phyloP scores from a whole-genome alignment of 1,140 invertebrate species.

The Anadara kagoshimensis region DNA sequence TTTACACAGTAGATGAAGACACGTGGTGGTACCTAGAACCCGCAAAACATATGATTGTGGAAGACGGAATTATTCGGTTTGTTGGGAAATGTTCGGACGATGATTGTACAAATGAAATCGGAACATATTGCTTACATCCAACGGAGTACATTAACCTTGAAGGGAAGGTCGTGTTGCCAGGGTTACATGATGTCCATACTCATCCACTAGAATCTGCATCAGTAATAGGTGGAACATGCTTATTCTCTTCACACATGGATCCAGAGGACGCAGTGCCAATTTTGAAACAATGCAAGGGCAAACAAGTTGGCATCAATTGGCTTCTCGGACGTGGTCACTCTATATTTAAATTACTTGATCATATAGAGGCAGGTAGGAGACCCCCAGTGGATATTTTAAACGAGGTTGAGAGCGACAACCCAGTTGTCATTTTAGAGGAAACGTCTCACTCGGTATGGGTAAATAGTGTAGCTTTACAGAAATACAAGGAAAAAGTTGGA shows the following conservation, averaged over 20 bases:
- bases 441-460: constrained; percentile 46
- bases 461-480: constrained; percentile 30
- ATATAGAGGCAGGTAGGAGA: constrained; percentile 22
- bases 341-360: constrained; percentile 19
- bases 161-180: constrained; percentile 25
- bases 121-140: too few relatives aligned
- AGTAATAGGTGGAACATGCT: constrained; percentile 25
- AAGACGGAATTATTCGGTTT: too few relatives aligned
- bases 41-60: too few relatives aligned
- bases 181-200: constrained; percentile 42
- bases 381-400: constrained; percentile 33
- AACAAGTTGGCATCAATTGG: constrained; percentile 39
- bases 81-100: too few relatives aligned
- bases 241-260: not conserved
- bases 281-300: constrained; percentile 10
- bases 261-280: constrained; percentile 9
- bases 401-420: constrained; percentile 20
- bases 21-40: too few relatives aligned
- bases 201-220: constrained; percentile 41
- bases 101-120: too few relatives aligned
- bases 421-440: constrained; percentile 41
- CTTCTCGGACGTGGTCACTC: constrained; percentile 39
- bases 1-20: too few relatives aligned
- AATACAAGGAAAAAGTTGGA: constrained; percentile 16
- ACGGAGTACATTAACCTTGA: constrained; percentile 11